Evolutionary conservation across 1,140 invertebrate genomes (phyloP), one percentile per base, ranked within the genome.

Genomic region (Diabrotica undecimpunctata): DNA sequence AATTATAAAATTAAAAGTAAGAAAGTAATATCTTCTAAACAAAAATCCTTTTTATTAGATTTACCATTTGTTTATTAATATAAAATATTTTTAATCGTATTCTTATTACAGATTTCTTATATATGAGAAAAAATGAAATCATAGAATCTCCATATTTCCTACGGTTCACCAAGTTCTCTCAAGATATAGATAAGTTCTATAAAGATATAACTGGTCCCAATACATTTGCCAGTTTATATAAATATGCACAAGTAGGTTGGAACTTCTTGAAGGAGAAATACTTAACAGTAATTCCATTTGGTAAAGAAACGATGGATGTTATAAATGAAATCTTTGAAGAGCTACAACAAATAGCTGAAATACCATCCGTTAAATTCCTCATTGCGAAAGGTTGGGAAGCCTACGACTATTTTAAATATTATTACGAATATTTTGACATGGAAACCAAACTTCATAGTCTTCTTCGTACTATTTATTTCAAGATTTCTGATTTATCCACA

Each of bases 131-230:
- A 59, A 87, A 89, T 54, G 90, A 93, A 68, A 77, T 94, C 50
- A 86, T 91, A 1, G 86, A 87, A n/a, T 91, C 90, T 0, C 87
- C 89, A 0, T 93, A 92, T 70, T 93, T 91, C 71, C 87, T 86
- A 62, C 86, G 88, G 71, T 86, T 93, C 10, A 84, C 88, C 0
- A 88, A 90, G 53, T 88, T 94, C 62, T 89, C 90, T 0, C 88
- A 90, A 54, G 90, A 94, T 75, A 79, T 93, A 38, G 91, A 93
- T 73, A 80, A 79, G 61, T 81, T 93, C 14, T 92, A 91, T 69
- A 85, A 87, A 60, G 91, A 94, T 68, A 83, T 93, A 5, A 86
- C 86, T 61, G 84, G 84, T 5, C 88, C 91, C 70, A 88, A 90
- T 72, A 83, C 87, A 6, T 77, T 89, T 0, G 87, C 87, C 0